Percentiles rank a stretch among this genome's conserved stretches.
Conservation (phyloP, 1,140 invertebrate genomes). For the Procambarus virginalis region DNA sequence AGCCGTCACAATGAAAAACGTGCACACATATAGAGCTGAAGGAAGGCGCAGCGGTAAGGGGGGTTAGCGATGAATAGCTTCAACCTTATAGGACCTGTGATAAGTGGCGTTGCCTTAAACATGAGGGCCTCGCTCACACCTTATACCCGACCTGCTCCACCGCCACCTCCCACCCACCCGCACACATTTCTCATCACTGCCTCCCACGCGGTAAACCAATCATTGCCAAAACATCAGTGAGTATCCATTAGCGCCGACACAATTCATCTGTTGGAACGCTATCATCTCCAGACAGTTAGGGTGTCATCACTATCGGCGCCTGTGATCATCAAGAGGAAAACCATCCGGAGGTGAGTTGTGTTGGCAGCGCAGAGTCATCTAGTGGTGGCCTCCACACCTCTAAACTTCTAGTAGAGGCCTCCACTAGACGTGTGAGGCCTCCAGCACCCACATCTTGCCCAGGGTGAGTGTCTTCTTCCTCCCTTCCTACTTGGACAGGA, state of each 20-base stretch:
- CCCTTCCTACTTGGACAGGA: not conserved
- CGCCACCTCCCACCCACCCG: not conserved
- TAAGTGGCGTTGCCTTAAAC: not conserved
- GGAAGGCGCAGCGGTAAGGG: not conserved
- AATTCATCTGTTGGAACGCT: too few relatives aligned
- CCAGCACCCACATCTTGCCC: too few relatives aligned
- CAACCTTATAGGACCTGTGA: not conserved
- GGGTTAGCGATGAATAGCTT: not conserved
- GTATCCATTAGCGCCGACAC: not conserved
- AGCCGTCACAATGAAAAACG: too few relatives aligned
- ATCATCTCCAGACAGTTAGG: not conserved
- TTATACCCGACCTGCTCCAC: too few relatives aligned
- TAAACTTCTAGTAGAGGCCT: too few relatives aligned
- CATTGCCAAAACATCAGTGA: not conserved
- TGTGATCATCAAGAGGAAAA: not conserved
- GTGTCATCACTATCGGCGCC: not conserved
- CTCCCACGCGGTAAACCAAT: not conserved
- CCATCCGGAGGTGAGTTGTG: too few relatives aligned
- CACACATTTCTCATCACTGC: not conserved
- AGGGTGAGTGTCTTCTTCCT: not conserved
- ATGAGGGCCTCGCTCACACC: not conserved
- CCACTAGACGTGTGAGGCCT: too few relatives aligned
- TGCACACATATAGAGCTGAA: too few relatives aligned
- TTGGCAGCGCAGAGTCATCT: not conserved
- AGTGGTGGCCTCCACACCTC: not conserved